phyloP scores from a whole-genome alignment of 2,113 vertebrate genomes.

The Cryptotis parvus region DNA sequence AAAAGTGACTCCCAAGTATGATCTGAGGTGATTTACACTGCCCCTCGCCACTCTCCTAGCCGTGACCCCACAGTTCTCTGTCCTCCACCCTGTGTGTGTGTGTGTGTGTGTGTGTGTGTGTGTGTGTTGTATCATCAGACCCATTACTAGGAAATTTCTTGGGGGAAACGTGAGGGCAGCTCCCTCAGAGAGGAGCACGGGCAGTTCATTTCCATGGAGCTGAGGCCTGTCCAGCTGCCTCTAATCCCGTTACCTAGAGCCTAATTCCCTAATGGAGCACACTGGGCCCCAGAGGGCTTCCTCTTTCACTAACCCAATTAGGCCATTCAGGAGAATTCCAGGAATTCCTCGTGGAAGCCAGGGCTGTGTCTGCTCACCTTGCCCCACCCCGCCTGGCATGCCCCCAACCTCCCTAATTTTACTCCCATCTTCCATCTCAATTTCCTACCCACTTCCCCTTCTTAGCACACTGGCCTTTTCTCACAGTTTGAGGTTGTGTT shows the following conservation, averaged over 20 bases:
- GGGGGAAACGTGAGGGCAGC: slow-evolving; percentile 69
- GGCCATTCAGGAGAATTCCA: slow-evolving; percentile 12
- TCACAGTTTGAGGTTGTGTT: fast-evolving
- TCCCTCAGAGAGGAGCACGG: slow-evolving; percentile 13
- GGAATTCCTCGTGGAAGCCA: not conserved
- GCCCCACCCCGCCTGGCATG: not conserved
- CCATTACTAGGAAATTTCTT: slow-evolving; percentile 80
- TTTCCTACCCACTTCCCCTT: not conserved
- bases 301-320: slow-evolving; percentile 58
- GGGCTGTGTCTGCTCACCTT: not conserved
- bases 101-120: too few relatives aligned
- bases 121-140: slow-evolving; percentile 64
- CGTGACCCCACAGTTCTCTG: too few relatives aligned
- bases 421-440: not conserved
- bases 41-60: slow-evolving; percentile 65
- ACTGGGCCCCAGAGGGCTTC: not conserved
- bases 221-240: slow-evolving; percentile 55
- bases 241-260: slow-evolving; percentile 76
- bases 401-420: too few relatives aligned
- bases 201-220: slow-evolving; percentile 67
- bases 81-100: too few relatives aligned
- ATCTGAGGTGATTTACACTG: slow-evolving; percentile 83
- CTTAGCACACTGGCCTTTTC: not conserved
- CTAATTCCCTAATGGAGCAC: slow-evolving; percentile 76
- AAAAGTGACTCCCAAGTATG: slow-evolving; percentile 85